Evolutionary conservation across 2,113 vertebrate genomes (phyloP).

Genomic region (Gulo gulo): DNA sequence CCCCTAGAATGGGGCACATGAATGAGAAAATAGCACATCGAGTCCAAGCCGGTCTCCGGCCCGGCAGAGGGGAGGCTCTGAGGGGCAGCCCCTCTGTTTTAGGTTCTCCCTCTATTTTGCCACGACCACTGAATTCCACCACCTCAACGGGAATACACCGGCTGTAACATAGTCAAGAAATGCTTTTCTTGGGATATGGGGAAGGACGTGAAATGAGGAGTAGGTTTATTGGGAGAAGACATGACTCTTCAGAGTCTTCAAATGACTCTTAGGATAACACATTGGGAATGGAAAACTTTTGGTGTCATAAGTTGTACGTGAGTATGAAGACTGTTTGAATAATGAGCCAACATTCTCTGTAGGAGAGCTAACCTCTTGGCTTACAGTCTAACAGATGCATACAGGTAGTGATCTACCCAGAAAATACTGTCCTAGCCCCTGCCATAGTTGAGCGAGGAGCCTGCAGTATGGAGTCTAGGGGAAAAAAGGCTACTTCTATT

Average conservation of each 20-base stretch:
- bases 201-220: neutral
- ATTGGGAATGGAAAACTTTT: neutral
- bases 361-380: neutral
- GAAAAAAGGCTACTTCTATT: neutral
- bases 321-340: neutral
- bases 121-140: neutral
- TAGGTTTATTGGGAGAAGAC: neutral
- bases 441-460: neutral
- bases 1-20: neutral
- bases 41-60: neutral
- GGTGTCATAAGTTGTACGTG: neutral
- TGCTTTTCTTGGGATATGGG: neutral
- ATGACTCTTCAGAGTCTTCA: too few relatives aligned
- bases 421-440: neutral
- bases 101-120: neutral
- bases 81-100: neutral
- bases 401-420: neutral
- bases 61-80: neutral
- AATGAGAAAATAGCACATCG: constrained; percentile 4
- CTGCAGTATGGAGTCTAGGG: neutral
- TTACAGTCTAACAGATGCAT: neutral
- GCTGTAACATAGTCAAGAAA: neutral
- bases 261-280: neutral
- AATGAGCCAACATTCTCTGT: neutral
- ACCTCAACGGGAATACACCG: neutral